Base-by-base conservation (phyloP, 1,140 invertebrate genomes). In the Stegodyphus dumicola region DNA sequence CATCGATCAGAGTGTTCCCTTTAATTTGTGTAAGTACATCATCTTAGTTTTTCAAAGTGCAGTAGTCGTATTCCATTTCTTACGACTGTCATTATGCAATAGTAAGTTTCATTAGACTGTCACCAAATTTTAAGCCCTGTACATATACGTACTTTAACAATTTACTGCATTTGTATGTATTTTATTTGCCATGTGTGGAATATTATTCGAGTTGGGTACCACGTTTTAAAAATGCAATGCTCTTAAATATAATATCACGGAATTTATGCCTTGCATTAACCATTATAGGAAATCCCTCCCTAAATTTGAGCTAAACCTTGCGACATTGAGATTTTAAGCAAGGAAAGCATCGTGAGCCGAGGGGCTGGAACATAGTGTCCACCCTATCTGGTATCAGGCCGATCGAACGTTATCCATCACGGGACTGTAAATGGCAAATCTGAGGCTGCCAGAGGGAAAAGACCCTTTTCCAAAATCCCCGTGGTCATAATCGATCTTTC, bases 351-450 rank as follows among this genome's bases (percentile, higher is more conserved):
- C 33, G 3, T 33, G 3, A 33, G 3, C 33, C 33, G 3, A 33
- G 3, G 33, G 33, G 33, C 33, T 33, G 33, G 33, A 3, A 33
- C 33, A 33, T 60, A 60, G 15, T 2, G 9, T 60, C 56, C 56
- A 10, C 15, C 56, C 56, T 60, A 15, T 52, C 75, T 77, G 11
- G 6, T 66, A 77, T 77, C 75, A 52, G 56, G 7, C 51, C 60
- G 15, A 77, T 77, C 75, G 60, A 64, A 64, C 11, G 56, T 33
- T 77, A 77, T 77, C 75, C 75, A 77, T 77, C 75, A 77, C 56
- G 6, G 48, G 13, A 60, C 60, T 64, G 75, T 52, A 77, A 77
- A 77, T 77, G 75, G 54, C 75, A 66, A 66, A 64, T 66, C 75
- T 66, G 56, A 33, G 48, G 64, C 17, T 10, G 75, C 9, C 9